phyloP scores from a whole-genome alignment of 2,888 invertebrate genomes.

The Leptarthrus brevirostris region DNA sequence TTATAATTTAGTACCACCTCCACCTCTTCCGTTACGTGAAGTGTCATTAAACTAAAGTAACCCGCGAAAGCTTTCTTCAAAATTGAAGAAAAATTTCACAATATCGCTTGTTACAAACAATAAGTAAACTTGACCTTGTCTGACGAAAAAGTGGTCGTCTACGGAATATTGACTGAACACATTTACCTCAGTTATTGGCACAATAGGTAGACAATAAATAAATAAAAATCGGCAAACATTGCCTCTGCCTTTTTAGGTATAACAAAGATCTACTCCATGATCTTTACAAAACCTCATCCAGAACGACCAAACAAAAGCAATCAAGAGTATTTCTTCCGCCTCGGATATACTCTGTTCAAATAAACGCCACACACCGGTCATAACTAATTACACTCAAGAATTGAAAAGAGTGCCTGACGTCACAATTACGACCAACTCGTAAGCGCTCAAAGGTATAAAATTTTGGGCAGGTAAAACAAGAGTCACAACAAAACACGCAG shows the following conservation, averaged over 20 bases:
- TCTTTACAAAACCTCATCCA: not conserved
- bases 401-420: no score
- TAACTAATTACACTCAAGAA: no score
- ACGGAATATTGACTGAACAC: constrained; percentile 15
- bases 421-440: no score
- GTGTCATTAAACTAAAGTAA: no score
- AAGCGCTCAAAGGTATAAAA: not conserved
- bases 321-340: not conserved
- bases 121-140: constrained; percentile 28
- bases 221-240: constrained; percentile 20
- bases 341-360: not conserved
- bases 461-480: not conserved
- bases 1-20: no score
- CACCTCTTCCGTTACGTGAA: no score
- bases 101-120: no score
- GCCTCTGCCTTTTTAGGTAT: not conserved
- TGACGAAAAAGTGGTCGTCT: not conserved
- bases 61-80: no score
- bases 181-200: constrained; percentile 5
- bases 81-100: no score
- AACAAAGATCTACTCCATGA: not conserved
- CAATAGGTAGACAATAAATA: constrained; percentile 26
- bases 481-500: no score
- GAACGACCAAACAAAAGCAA: not conserved
- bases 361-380: not conserved